Conservation (phyloP, 2,888 invertebrate genomes). For the Agrenia bidenticulata region DNA sequence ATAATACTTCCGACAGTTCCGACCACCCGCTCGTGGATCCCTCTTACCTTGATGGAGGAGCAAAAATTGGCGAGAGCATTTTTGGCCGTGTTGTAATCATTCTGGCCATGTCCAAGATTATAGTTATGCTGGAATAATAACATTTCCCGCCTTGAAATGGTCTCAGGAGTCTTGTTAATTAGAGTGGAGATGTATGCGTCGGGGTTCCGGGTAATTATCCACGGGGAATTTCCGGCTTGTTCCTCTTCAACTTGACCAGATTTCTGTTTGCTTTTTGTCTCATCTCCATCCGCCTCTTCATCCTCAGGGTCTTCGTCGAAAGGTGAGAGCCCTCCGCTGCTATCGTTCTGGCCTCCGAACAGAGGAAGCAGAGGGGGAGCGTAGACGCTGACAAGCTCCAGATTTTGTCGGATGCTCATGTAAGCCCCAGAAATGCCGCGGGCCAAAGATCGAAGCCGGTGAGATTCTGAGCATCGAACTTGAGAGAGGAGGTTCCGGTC, state of each 20-base stretch:
- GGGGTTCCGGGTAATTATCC: slow-evolving; percentile 26
- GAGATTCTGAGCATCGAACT: slow-evolving; percentile 71
- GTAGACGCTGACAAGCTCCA: slow-evolving; percentile 49
- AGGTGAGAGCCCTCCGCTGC: slow-evolving; percentile 8
- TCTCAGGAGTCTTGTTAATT: slow-evolving; percentile 35
- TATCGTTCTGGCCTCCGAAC: slow-evolving; percentile 6
- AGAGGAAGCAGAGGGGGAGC: slow-evolving; percentile 10
- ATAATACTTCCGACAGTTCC: too few relatives aligned
- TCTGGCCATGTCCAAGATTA: slow-evolving; percentile 36
- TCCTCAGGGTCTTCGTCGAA: slow-evolving; percentile 12
- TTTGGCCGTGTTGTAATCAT: slow-evolving; percentile 44
- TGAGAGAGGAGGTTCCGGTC: slow-evolving; percentile 74
- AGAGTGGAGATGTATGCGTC: slow-evolving; percentile 38
- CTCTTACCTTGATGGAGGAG: slow-evolving; percentile 47
- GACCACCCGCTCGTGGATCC: too few relatives aligned
- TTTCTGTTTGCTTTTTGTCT: slow-evolving; percentile 24
- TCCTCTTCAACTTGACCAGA: slow-evolving; percentile 14
- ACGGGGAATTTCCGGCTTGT: slow-evolving; percentile 25
- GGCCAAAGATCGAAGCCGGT: slow-evolving; percentile 75
- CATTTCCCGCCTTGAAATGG: slow-evolving; percentile 44
- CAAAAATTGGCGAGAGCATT: slow-evolving; percentile 49
- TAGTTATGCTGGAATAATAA: slow-evolving; percentile 50
- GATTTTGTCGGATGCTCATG: slow-evolving; percentile 65
- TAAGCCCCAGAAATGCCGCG: slow-evolving; percentile 71
- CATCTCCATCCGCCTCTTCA: slow-evolving; percentile 23